Evolutionary conservation across 2,113 vertebrate genomes (phyloP), one percentile per base, ranked within the genome.

Genomic region (Parus major): DNA sequence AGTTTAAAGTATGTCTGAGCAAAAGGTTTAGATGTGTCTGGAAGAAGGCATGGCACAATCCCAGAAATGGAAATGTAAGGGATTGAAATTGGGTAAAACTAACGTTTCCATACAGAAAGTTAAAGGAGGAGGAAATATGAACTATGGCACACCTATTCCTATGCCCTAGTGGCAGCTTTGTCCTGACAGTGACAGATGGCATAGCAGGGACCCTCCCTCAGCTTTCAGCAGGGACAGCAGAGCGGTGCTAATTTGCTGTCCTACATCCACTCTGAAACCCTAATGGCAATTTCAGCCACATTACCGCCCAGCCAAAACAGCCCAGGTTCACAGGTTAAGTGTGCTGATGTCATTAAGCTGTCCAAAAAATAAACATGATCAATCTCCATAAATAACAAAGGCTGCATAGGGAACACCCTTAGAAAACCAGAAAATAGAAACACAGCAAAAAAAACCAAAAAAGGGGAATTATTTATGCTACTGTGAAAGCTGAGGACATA

Each of bases 221-320:
- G 73, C 66, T 14, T 78, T 75, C 83, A 68, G 53, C 56, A 83
- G 55, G 12, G 15, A 33, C 1, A 0, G 20, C 55, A 77, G 42
- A 5, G 1, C 0, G 0, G 23, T 55, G 86, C n/a, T 47, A 69
- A 53, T 61, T 64, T 47, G 2, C n/a, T 64, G 60, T 68, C 29
- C 36, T 71, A 22, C 50, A 73, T 42, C 47, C 0, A 0, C 44
- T 69, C 70, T 50, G 89, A 95, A 84, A 36, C 50, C 28, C 66
- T 71, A 88, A 81, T 83, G 69, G 75, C 95, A 92, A 42, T 46
- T 79, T 72, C 81, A 85, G 70, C 53, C 64, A 91, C 91, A 91
- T 87, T 41, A 68, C 16, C 3, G 3, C 16, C 41, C 65, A 79
- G 41, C 7, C 53, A 53, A 60, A 95, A 65, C 10, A 79, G 72